A percentile compares a stretch with the other conserved stretches of the same genome.
Evolutionary conservation across 1,140 invertebrate species (phyloP).

Genomic region (Psix sp.): DNA sequence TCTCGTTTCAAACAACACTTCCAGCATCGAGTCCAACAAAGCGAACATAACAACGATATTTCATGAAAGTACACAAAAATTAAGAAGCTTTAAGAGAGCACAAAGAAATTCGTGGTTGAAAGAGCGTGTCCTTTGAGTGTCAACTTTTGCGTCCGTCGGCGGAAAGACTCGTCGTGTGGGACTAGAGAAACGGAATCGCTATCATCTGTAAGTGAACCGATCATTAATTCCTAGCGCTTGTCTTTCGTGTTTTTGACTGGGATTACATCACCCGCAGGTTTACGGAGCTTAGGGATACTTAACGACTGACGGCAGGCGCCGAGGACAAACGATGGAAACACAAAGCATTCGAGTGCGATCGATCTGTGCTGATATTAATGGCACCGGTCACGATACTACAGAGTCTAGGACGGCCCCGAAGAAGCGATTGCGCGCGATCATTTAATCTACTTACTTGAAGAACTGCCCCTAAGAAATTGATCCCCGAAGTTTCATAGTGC

Average conservation of each 20-base stretch:
- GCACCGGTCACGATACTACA: constrained; percentile 29
- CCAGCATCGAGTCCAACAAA: too few relatives aligned
- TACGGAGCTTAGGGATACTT: constrained; percentile 54
- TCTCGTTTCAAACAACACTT: too few relatives aligned
- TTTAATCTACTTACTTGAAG: constrained; percentile 37
- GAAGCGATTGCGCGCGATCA: constrained; percentile 41
- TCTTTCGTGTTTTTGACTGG: constrained; percentile 41
- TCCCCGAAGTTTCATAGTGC: constrained; percentile 18
- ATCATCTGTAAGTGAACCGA: constrained; percentile 35
- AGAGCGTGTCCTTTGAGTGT: too few relatives aligned
- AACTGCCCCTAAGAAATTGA: constrained; percentile 17
- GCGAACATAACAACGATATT: too few relatives aligned
- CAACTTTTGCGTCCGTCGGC: too few relatives aligned
- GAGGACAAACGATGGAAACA: constrained; percentile 44
- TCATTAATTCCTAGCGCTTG: constrained; percentile 60
- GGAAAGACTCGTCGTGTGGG: too few relatives aligned
- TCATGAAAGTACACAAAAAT: too few relatives aligned
- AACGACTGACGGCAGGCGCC: constrained; percentile 52
- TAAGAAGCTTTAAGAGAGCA: too few relatives aligned
- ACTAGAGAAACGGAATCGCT: background rate
- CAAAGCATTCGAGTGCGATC: constrained; percentile 48
- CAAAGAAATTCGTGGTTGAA: too few relatives aligned
- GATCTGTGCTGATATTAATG: constrained; percentile 41
- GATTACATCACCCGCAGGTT: constrained; percentile 59
- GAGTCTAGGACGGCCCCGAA: constrained; percentile 30